These are phyloP conservation scores for Phyto melanocephala DNA, from an alignment of 2,888 invertebrate species.

Conservation along the genomic window DNA sequence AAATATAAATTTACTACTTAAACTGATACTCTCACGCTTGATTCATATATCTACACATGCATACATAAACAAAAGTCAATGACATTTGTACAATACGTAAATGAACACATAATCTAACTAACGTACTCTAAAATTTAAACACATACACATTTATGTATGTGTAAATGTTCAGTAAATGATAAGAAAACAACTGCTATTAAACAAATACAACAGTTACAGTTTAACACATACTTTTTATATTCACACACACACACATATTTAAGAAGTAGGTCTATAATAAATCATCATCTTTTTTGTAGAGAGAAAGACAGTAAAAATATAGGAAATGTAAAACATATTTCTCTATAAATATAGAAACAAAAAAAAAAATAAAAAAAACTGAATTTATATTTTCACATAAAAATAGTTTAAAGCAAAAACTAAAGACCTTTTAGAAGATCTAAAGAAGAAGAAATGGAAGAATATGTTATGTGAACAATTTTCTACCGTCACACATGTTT, in stretches of 20 bases:
- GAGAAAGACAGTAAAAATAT: background rate
- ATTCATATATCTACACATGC: background rate
- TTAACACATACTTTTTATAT: background rate
- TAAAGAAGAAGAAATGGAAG: no score
- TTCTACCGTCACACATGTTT: conserved; percentile 1
- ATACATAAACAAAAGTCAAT: conserved; percentile 21
- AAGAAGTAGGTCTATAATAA: conserved; percentile 58
- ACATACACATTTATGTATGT: no score
- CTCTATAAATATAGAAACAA: background rate
- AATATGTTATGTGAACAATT: conserved; percentile 39
- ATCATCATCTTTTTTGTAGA: conserved; percentile 48
- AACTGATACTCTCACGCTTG: background rate
- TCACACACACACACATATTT: background rate
- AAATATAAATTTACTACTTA: conserved; percentile 24
- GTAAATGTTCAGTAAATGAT: conserved; percentile 10
- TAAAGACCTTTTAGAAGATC: no score
- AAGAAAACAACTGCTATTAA: background rate
- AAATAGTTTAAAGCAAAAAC: background rate
- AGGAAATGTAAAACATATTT: conserved; percentile 6
- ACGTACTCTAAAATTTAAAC: no score
- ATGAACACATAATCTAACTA: background rate
- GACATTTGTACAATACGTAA: background rate
- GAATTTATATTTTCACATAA: background rate
- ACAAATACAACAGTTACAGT: background rate
- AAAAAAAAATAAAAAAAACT: background rate